A percentile compares a stretch with the other conserved stretches of the same genome.
These are phyloP conservation scores for Camponotus fellah DNA, from an alignment of 2,888 invertebrate genomes.

Conservation along the genomic window DNA sequence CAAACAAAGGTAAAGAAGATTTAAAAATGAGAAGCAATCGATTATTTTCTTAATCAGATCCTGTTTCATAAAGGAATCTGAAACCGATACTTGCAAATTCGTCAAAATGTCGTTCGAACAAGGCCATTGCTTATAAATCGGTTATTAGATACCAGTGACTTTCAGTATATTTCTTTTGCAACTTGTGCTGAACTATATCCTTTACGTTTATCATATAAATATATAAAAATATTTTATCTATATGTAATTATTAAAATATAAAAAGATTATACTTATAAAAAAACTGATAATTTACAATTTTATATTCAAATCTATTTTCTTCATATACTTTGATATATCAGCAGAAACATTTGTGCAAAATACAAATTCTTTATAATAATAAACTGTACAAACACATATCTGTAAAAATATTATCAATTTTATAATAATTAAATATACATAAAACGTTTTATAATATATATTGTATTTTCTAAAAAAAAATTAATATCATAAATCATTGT, in stretches of 20 bases:
- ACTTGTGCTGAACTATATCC: background rate
- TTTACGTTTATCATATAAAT: background rate
- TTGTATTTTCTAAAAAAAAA: background rate
- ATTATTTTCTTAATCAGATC: slow-evolving; percentile 1
- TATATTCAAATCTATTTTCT: background rate
- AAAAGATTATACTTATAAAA: background rate
- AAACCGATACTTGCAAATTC: slow-evolving; percentile 7
- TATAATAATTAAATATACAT: background rate
- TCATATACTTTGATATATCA: background rate
- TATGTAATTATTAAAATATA: background rate
- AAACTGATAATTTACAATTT: background rate
- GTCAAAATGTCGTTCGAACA: slow-evolving; percentile 31
- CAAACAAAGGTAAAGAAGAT: background rate
- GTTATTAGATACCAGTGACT: slow-evolving; percentile 19
- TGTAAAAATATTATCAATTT: background rate
- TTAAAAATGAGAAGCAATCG: background rate
- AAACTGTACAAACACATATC: background rate
- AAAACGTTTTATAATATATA: background rate
- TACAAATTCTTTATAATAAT: background rate
- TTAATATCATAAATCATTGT: background rate
- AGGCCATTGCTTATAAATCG: slow-evolving; percentile 35
- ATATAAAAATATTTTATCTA: background rate
- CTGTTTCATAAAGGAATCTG: background rate
- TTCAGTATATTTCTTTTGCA: slow-evolving; percentile 27
- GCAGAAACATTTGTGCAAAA: background rate